Evolutionary conservation across 2,888 invertebrate species (phyloP).

Genomic region (Rhingia rostrata): DNA sequence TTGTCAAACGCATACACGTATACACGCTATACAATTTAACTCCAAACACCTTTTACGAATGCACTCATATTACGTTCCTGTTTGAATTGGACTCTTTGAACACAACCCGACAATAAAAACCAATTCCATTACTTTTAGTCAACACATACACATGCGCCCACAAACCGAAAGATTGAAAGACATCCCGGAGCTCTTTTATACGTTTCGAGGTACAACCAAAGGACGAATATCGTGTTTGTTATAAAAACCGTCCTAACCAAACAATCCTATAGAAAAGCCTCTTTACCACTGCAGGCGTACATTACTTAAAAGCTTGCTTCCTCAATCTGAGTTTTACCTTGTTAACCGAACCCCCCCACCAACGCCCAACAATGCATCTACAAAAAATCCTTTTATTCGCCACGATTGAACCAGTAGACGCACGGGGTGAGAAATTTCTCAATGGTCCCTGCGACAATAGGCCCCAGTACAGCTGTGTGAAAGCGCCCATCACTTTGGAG

Average conservation of each 20-base stretch:
- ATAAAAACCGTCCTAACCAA: conserved; percentile 11
- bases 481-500: conserved; percentile 5
- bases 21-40: background rate
- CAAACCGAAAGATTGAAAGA: background rate
- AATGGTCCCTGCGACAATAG: conserved; percentile 28
- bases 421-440: conserved; percentile 1
- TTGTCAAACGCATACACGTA: background rate
- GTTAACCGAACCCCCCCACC: background rate
- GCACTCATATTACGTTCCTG: conserved; percentile 2
- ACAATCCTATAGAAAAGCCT: conserved; percentile 1
- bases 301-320: conserved; percentile 11
- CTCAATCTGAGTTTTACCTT: background rate
- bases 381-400: conserved; percentile 16
- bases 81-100: conserved; percentile 28
- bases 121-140: conserved; percentile 33
- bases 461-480: background rate
- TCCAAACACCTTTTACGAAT: background rate
- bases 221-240: conserved; percentile 6
- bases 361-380: background rate
- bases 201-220: conserved; percentile 2
- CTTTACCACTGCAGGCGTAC: conserved; percentile 8
- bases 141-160: background rate
- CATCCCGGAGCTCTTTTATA: background rate
- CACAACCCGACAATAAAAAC: conserved; percentile 33
- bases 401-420: background rate